Evolutionary conservation across 2,113 vertebrate genomes (phyloP).

Genomic region (Laterallus jamaicensis): DNA sequence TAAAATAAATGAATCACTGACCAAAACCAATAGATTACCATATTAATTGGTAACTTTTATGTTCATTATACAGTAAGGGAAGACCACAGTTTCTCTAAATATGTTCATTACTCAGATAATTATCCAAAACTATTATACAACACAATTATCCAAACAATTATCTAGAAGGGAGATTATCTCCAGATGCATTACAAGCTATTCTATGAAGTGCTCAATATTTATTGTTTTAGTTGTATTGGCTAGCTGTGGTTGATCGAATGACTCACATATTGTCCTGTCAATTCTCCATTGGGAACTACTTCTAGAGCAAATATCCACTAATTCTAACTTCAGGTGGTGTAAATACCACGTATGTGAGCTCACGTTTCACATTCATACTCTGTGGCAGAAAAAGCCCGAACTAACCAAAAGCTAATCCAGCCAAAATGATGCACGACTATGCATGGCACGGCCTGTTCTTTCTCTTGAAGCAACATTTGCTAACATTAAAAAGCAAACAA

Average conservation of each 20-base stretch:
- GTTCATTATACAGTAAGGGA: slow-evolving; percentile 24
- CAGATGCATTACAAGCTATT: slow-evolving; percentile 14
- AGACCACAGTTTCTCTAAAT: slow-evolving; percentile 38
- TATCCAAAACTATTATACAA: slow-evolving; percentile 34
- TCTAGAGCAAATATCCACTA: background rate
- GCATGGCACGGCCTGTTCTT: background rate
- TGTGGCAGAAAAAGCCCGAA: background rate
- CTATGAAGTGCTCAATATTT: slow-evolving; percentile 30
- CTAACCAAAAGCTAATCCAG: background rate
- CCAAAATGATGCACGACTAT: background rate
- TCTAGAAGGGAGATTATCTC: slow-evolving; percentile 19
- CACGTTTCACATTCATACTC: background rate
- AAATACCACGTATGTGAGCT: slow-evolving; percentile 5
- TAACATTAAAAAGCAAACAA: background rate
- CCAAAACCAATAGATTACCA: slow-evolving; percentile 53
- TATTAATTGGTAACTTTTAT: slow-evolving; percentile 39
- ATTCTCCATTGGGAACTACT: background rate
- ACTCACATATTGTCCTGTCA: background rate
- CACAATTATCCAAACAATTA: slow-evolving; percentile 37
- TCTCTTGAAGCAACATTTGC: background rate
- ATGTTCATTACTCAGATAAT: slow-evolving; percentile 39
- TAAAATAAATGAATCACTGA: slow-evolving; percentile 35
- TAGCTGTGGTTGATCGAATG: slow-evolving; percentile 23
- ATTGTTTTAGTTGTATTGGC: background rate
- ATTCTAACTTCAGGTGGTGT: background rate